Conservation (phyloP, 2,113 vertebrate species). For the Micronycteris hirsuta region DNA sequence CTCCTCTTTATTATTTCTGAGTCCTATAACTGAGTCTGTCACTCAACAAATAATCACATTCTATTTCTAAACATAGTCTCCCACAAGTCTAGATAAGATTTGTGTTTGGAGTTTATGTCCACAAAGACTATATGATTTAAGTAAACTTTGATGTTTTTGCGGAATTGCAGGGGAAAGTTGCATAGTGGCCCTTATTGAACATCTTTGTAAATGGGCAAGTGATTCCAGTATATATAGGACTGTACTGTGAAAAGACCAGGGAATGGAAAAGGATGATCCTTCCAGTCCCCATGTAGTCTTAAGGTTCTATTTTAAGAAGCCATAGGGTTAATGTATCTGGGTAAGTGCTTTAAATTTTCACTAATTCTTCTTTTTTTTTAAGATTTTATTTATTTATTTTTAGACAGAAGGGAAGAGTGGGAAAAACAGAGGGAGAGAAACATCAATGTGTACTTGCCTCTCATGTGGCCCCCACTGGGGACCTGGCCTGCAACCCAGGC, state of each 20-base stretch:
- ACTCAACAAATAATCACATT: slow-evolving; percentile 6
- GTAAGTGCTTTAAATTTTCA: not conserved
- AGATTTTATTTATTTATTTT: no score
- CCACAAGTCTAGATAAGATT: not conserved
- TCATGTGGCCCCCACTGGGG: no score
- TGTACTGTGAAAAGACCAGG: not conserved
- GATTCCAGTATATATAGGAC: not conserved
- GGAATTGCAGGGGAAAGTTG: not conserved
- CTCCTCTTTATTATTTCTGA: slow-evolving; percentile 3
- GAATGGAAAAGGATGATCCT: not conserved
- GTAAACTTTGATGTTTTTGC: not conserved
- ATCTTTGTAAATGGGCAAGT: not conserved
- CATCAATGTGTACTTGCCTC: no score
- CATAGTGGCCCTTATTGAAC: not conserved
- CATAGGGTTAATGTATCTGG: not conserved
- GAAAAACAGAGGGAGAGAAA: no score
- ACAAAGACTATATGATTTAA: not conserved
- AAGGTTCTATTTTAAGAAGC: not conserved
- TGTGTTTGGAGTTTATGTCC: not conserved
- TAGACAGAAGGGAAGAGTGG: no score
- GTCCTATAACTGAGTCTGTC: not conserved
- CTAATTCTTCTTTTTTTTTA: not conserved
- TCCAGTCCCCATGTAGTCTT: not conserved
- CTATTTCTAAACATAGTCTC: slow-evolving; percentile 17
- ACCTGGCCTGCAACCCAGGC: no score